A percentile compares a stretch with the other conserved stretches of the same genome.
Evolutionary conservation across 2,888 invertebrate species (phyloP).

Genomic region (Rhodophaea formosa): DNA sequence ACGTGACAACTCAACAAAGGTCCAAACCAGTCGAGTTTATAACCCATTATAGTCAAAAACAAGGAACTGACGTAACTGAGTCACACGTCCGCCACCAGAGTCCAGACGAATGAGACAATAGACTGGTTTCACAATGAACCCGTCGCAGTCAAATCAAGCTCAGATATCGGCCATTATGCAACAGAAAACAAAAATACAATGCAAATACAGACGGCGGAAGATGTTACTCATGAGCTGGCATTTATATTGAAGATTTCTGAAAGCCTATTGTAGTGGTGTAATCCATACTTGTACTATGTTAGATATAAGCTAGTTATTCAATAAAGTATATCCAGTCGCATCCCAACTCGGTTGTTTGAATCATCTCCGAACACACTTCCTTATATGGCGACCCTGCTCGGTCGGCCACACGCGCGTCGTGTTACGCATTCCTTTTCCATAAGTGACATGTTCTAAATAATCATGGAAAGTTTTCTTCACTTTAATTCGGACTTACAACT

Average conservation of each 20-base stretch:
- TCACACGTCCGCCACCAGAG: constrained; percentile 24
- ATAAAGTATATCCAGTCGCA: no score
- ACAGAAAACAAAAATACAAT: constrained; percentile 36
- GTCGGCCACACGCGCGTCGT: no score
- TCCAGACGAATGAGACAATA: constrained; percentile 42
- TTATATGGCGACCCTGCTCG: no score
- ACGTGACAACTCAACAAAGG: constrained; percentile 32
- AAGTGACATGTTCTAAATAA: no score
- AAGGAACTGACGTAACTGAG: constrained; percentile 48
- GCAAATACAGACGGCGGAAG: constrained; percentile 18
- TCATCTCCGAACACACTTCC: no score
- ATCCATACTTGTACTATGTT: no score
- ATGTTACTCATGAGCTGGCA: constrained; percentile 12
- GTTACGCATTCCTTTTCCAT: no score
- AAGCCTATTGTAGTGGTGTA: no score
- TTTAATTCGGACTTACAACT: no score
- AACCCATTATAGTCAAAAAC: constrained; percentile 45
- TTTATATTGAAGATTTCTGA: neutral
- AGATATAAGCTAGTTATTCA: no score
- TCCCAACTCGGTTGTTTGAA: no score
- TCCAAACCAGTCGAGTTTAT: constrained; percentile 46
- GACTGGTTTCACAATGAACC: constrained; percentile 38
- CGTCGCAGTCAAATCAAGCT: constrained; percentile 38
- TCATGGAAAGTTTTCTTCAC: no score
- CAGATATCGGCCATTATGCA: constrained; percentile 35